phyloP scores from a whole-genome alignment of 2,113 vertebrate genomes.

The Eretmochelys imbricata region DNA sequence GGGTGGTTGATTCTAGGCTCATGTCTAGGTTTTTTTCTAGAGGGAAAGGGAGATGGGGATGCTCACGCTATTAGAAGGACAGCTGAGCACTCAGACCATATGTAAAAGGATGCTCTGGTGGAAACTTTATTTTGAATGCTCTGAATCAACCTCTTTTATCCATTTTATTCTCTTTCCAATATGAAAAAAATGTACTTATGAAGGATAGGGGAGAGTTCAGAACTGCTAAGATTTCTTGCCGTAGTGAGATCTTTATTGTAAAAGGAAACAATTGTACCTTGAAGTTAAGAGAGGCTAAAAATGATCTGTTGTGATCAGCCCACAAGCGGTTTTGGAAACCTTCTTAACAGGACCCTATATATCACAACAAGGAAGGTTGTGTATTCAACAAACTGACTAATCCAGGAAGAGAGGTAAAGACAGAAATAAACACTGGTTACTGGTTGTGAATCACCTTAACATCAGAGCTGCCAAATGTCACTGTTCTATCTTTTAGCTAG shows the following conservation, averaged over 20 bases:
- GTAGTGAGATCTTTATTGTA: constrained; percentile 30
- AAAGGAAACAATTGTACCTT: constrained; percentile 51
- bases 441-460: background rate
- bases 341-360: background rate
- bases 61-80: background rate
- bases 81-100: background rate
- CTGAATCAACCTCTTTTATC: constrained; percentile 24
- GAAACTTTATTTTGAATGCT: background rate
- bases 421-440: background rate
- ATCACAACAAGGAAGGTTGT: background rate
- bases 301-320: background rate
- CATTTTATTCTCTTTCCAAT: constrained; percentile 20
- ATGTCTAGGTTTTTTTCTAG: background rate
- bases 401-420: accelerated
- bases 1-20: background rate
- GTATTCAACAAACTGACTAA: background rate
- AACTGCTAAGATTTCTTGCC: constrained; percentile 63
- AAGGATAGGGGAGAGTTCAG: background rate
- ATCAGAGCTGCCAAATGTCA: background rate
- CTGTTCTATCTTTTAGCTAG: background rate
- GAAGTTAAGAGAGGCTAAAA: constrained; percentile 24
- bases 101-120: background rate
- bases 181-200: constrained; percentile 57
- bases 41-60: background rate
- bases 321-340: background rate